Base-by-base conservation (phyloP, 2,888 invertebrate species). In the Brenthis daphne region DNA sequence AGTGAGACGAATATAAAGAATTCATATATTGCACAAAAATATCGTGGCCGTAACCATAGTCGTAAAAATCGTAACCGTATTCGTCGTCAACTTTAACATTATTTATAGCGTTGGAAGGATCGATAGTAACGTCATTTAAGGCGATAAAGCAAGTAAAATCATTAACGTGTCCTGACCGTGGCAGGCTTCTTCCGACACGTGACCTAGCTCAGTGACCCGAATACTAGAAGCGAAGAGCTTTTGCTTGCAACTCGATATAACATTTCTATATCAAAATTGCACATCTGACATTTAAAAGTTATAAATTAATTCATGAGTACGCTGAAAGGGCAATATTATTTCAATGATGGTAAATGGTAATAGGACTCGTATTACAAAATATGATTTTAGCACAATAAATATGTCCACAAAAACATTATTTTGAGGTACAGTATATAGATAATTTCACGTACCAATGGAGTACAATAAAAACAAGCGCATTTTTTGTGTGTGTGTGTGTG, bases 151-250 rank as follows among this genome's bases (percentile, higher is more conserved):
- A 56, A 57, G 64, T 14, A 64, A 70, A 65, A 68, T 66, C 68
- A 66, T 71, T 58, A 69, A 63, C 65, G 67, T 73, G 65, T 77
- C 80, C 80, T 85, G 85, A 82, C 84, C 82, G 80, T 82, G 82
- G 80, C 51, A 8, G 16, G 63, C 3, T 13, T 33, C 37, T 53
- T 53, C 37, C 53, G 53, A 24, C 72, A 77, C 14, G 69, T 65
- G 75, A 85, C 89, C 86, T 82, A 83, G 76, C 85, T 86, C 79
- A 82, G 79, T 90, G 88, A 89, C 91, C 89, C 78, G 85, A 82
- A 83, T 89, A 76, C 66, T 70, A 58, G 73, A 76, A 73, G 70
- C 70, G 71, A 61, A 60, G 70, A 74, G 72, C 65, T 64, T 65
- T 68, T 48, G 54, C 29, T 57, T 24, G 57, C 57, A 37, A 43